Evolutionary conservation across 2,888 invertebrate genomes (phyloP).

Genomic region (Lasioglossum pauxillum): DNA sequence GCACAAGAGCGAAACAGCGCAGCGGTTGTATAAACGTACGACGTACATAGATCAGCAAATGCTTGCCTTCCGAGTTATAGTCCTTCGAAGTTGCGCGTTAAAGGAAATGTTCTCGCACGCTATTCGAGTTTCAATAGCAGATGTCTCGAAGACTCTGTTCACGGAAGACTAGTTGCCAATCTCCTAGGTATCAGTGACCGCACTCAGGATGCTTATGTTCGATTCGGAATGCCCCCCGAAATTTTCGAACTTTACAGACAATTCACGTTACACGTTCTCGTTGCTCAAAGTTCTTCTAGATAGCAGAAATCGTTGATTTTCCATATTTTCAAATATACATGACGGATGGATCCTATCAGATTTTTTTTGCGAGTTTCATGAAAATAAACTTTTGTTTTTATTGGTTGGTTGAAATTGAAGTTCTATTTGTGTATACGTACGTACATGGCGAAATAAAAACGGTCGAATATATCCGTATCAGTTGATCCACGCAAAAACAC

Average conservation of each 20-base stretch:
- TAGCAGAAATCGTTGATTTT: neutral
- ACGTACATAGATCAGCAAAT: slow-evolving; percentile 18
- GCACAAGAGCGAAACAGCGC: slow-evolving; percentile 10
- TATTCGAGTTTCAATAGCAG: slow-evolving; percentile 35
- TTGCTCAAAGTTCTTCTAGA: neutral
- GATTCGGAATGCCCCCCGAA: neutral
- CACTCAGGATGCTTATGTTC: slow-evolving; percentile 12
- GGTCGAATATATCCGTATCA: neutral
- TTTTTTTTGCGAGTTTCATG: neutral
- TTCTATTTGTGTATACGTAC: neutral
- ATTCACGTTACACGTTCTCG: neutral
- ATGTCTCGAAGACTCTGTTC: slow-evolving; percentile 27
- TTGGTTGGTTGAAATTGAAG: neutral
- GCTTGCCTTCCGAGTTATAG: slow-evolving; percentile 3
- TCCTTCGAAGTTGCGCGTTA: slow-evolving; percentile 13
- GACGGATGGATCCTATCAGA: neutral
- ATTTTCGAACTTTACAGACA: neutral
- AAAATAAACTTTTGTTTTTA: neutral
- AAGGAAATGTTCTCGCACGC: slow-evolving; percentile 32
- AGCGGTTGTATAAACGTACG: slow-evolving; percentile 22
- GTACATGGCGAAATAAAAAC: neutral
- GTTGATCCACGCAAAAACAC: neutral
- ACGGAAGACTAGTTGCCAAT: slow-evolving; percentile 14
- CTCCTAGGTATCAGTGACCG: slow-evolving; percentile 19
- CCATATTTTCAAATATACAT: neutral